Conservation (phyloP, 2,797 vertebrate genomes). For the Tokudaia tokunoshimensis region DNA sequence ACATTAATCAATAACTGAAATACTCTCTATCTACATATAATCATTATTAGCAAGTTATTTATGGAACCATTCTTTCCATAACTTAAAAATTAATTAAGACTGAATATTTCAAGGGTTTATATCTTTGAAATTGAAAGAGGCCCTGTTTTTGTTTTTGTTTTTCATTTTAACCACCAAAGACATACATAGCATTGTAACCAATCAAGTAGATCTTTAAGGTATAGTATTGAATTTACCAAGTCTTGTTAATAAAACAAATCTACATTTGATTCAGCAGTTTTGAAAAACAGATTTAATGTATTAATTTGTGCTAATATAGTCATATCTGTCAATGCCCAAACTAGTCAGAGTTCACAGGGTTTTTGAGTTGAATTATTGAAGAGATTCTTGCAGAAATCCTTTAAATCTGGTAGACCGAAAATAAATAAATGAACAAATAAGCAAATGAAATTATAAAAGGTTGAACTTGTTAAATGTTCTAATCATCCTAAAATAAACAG, state of each 20-base stretch:
- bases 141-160: background rate
- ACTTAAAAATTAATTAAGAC: background rate
- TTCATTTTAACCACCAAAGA: background rate
- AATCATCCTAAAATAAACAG: constrained; percentile 86
- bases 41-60: background rate
- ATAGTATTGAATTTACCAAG: background rate
- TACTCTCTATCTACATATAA: background rate
- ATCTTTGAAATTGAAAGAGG: background rate
- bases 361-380: constrained; percentile 12
- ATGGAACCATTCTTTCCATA: background rate
- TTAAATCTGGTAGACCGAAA: constrained; percentile 60
- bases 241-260: background rate
- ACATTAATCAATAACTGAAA: background rate
- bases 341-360: background rate
- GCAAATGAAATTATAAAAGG: constrained; percentile 71
- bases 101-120: background rate
- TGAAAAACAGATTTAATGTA: background rate
- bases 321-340: background rate
- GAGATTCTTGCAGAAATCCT: background rate
- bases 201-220: background rate
- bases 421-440: constrained; percentile 10
- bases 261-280: background rate
- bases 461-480: constrained; percentile 83
- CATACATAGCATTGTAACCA: background rate
- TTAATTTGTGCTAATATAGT: background rate